Evolutionary conservation across 2,797 vertebrate species (phyloP).

Genomic region (Prunella strophiata): DNA sequence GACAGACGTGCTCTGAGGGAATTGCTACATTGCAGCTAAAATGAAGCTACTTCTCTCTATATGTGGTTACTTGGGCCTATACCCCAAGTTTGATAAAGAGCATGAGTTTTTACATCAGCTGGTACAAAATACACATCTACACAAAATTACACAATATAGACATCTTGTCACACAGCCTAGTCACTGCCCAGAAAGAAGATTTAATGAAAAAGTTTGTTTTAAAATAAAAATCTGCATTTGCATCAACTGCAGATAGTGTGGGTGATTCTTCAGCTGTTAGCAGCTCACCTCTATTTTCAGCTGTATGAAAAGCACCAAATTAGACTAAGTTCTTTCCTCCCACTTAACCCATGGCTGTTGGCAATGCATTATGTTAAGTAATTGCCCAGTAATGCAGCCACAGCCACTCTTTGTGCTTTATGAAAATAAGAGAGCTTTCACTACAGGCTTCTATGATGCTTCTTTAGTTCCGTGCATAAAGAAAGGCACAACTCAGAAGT

Average conservation of each 20-base stretch:
- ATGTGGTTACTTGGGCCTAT: neutral
- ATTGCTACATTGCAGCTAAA: neutral
- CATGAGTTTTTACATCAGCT: neutral
- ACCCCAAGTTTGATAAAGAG: neutral
- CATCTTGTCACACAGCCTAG: neutral
- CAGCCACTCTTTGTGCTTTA: neutral
- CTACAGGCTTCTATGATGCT: neutral
- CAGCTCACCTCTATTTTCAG: neutral
- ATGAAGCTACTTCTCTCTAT: neutral
- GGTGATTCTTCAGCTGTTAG: rapidly evolving
- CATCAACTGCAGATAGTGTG: neutral
- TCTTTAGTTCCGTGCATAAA: rapidly evolving
- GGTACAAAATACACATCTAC: neutral
- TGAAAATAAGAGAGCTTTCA: neutral
- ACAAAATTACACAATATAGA: neutral
- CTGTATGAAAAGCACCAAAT: neutral
- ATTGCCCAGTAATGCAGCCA: neutral
- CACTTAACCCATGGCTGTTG: neutral
- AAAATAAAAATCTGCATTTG: neutral
- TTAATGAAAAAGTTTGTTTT: neutral
- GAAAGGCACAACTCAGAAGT: neutral
- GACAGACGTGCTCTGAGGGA: neutral
- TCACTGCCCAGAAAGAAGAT: neutral
- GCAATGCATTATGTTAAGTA: neutral
- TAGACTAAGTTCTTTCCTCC: neutral